A percentile compares a stretch with the other conserved stretches of the same genome.
phyloP scores from a whole-genome alignment of 2,888 invertebrate genomes.

The Pinctada fucata region DNA sequence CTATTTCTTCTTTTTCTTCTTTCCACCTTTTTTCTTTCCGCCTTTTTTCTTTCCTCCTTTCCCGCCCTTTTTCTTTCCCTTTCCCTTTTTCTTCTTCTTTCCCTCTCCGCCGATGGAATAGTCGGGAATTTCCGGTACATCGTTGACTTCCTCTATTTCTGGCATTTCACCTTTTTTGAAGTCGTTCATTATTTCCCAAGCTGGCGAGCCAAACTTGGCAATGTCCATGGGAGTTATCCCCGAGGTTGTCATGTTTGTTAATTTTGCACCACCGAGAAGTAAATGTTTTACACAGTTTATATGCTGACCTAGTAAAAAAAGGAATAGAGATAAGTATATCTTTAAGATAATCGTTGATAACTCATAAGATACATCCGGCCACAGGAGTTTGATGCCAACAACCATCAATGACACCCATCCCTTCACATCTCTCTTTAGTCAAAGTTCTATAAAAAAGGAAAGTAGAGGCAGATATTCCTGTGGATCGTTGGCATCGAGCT shows the following conservation, averaged over 20 bases:
- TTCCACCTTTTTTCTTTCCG: conserved; percentile 47
- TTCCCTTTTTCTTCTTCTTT: conserved; percentile 54
- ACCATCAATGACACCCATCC: too few species aligned
- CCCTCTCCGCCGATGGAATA: conserved; percentile 58
- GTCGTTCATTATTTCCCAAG: conserved; percentile 61
- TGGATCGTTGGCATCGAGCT: too few species aligned
- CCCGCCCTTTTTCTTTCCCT: conserved; percentile 49
- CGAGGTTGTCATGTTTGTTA: conserved; percentile 56
- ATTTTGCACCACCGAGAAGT: conserved; percentile 58
- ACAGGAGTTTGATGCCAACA: too few species aligned
- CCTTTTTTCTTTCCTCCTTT: conserved; percentile 44
- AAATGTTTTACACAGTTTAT: conserved; percentile 62
- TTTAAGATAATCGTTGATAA: too few species aligned
- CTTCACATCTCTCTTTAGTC: too few species aligned
- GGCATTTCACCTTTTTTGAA: conserved; percentile 63
- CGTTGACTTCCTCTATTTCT: conserved; percentile 59
- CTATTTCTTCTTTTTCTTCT: conserved; percentile 55
- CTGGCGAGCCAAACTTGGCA: conserved; percentile 51
- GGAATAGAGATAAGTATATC: neutral
- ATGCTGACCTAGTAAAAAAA: conserved; percentile 55
- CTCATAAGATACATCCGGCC: too few species aligned
- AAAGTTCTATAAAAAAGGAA: too few species aligned
- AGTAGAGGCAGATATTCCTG: too few species aligned
- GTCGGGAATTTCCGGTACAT: conserved; percentile 64
- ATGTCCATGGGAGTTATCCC: conserved; percentile 59